Evolutionary conservation across 1,140 invertebrate genomes (phyloP), one percentile per base, ranked within the genome.

Genomic region (Tetragonula clypearis): DNA sequence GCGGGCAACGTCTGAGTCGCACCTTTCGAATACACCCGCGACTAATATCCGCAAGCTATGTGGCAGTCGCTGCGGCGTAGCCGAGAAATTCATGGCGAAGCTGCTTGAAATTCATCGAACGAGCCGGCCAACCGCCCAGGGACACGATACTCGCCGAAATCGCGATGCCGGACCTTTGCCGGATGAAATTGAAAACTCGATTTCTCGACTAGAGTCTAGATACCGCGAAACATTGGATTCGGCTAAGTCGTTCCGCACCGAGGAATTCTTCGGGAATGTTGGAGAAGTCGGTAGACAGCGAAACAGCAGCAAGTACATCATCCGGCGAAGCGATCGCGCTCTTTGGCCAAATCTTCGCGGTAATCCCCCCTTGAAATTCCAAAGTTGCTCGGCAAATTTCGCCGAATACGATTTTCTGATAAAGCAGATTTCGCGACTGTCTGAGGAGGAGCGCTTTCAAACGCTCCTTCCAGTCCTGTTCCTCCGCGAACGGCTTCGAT

Each of bases 141-240:
- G 62, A 75, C 35, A 19, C 21, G 30, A 56, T 23, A 35, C 65
- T 56, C n/a, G 26, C 21, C 4, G 0, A 56, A 71, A 49, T 82
- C 87, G 75, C 76, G 68, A 85, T 66, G 66, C 72, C 30, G 76
- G 76, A 73, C 78, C 56, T 65, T 62, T 62, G 71, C 21, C 62
- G 71, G 60, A 86, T 86, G 82, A 92, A 92, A 93, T 92, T 92
- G 89, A 90, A 93, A 93, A 93, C 90, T 90, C 87, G 90, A 93
- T 92, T 91, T 90, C 41, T 49, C 41, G 8, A 49, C 41, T 30
- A 30, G 68, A 79, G 79, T 81, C 88, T 87, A 86, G 90, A 86
- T 89, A 84, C 58, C 68, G 60, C 69, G 72, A 74, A 73, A 87
- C 77, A 56, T 71, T 86, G 87, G 60, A 26, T 30, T 66, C 77